These are phyloP conservation scores for Exephanes ischioxanthus DNA, from an alignment of 2,888 invertebrate genomes.

Conservation along the genomic window DNA sequence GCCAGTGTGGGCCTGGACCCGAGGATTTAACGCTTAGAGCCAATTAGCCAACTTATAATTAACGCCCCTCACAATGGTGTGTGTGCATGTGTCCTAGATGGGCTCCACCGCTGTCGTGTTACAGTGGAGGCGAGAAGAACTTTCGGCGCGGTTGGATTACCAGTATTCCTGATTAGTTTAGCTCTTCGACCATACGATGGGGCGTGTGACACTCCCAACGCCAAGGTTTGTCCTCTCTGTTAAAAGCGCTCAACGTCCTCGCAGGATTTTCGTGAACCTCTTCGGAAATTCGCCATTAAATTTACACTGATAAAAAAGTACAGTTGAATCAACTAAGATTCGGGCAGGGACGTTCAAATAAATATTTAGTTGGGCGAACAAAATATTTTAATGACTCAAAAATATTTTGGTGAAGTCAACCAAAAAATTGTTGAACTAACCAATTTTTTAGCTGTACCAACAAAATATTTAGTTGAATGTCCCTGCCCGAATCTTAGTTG, in stretches of 20 bases:
- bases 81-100: conserved; percentile 32
- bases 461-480: no score
- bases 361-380: no score
- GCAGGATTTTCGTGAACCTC: not conserved
- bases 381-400: no score
- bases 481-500: no score
- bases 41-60: conserved; percentile 82
- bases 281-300: not conserved
- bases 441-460: no score
- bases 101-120: conserved; percentile 21
- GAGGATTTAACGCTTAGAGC: conserved; percentile 69
- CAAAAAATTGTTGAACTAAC: no score
- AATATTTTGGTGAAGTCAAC: no score
- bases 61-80: conserved; percentile 66
- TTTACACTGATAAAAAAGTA: no score
- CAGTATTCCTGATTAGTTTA: conserved; percentile 61
- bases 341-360: no score
- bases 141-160: conserved; percentile 57
- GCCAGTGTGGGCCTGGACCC: conserved; percentile 52
- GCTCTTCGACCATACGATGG: conserved; percentile 17
- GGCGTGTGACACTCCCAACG: conserved; percentile 12
- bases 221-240: conserved; percentile 9
- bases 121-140: conserved; percentile 44
- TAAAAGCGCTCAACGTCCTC: not conserved
- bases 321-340: no score